These are phyloP conservation scores for Cyclina sinensis DNA, from an alignment of 1,140 invertebrate species.

Conservation along the genomic window DNA sequence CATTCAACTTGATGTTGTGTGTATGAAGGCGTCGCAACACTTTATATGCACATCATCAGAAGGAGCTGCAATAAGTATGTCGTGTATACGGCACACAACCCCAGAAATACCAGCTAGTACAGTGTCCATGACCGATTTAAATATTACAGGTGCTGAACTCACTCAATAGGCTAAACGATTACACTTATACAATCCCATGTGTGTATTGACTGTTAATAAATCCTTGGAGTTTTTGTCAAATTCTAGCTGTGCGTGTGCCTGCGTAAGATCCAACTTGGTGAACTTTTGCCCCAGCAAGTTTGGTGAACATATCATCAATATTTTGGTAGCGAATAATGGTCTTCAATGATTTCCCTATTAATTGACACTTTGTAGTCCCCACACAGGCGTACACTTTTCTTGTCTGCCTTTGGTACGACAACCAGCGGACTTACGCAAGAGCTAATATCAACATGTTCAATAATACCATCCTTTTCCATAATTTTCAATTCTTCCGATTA, in stretches of 20 bases:
- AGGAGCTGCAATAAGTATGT: constrained; percentile 19
- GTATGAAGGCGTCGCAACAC: no score
- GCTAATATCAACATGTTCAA: constrained; percentile 65
- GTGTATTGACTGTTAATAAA: constrained; percentile 79
- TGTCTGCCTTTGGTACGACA: constrained; percentile 35
- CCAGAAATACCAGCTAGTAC: neutral
- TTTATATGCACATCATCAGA: constrained; percentile 39
- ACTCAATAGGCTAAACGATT: constrained; percentile 8
- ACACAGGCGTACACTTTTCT: constrained; percentile 47
- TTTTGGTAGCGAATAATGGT: constrained; percentile 78
- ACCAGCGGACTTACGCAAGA: constrained; percentile 88
- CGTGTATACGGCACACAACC: constrained; percentile 39
- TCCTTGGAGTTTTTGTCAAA: constrained; percentile 25
- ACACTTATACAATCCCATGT: no score
- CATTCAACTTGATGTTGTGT: no score
- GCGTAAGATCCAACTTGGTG: constrained; percentile 78
- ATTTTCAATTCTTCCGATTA: neutral
- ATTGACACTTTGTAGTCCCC: constrained; percentile 63
- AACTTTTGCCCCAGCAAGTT: constrained; percentile 78
- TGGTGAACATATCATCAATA: constrained; percentile 75
- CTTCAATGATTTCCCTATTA: constrained; percentile 76
- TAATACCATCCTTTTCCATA: constrained; percentile 15
- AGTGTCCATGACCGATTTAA: no score
- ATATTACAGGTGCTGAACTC: constrained; percentile 34
- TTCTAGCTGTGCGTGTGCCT: no score